Base-by-base conservation (phyloP, 2,888 invertebrate species). In the Drosophila lacicola region DNA sequence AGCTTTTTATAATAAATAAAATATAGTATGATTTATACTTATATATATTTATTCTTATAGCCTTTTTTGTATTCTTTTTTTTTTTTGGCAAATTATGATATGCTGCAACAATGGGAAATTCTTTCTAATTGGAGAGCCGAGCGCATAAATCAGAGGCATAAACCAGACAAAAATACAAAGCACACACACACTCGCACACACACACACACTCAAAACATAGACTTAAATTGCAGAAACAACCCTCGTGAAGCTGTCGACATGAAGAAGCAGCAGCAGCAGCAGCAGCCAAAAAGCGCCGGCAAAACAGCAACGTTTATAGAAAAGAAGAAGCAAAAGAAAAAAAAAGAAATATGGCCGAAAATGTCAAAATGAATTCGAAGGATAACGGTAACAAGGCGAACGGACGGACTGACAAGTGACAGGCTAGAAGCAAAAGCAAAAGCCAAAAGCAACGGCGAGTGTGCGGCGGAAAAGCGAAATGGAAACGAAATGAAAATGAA, bases 211-310 rank as follows among this genome's bases (percentile, higher is more conserved):
- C 42, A 41, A 19, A 13, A 10, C 41, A 25, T 17, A 34, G n/a
- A 34, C n/a, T 25, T 29, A 64, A 69, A 80, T 45, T 70, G 14
- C 49, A 63, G 25, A 39, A 81, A 50, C 84, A 71, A 70, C 87
- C 88, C 88, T 84, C 80, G 78, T 62, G 33, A 64, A 53, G 60
- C 64, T 65, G 62, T 46, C 60, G 49, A 67, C 56, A 53, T 61
- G 34, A 68, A 41, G 21, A 39, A 42, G 25, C 19, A 53, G 33
- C n/a, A 46, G 63, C 47, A 63, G 60, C 60, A 41, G 33, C 25
- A 37, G 45, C 54, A 19, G 60, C 39, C 53, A 63, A 78, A 83
- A 83, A 80, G 79, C 82, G 82, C 86, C 86, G 83, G 82, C 76
- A 69, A 76, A 76, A 70, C 53, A 39, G 46, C 39, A 44, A 17